Percentiles rank a stretch among this genome's conserved stretches.
Conservation (phyloP, 1,140 invertebrate genomes). For the Drosophila watanabei region DNA sequence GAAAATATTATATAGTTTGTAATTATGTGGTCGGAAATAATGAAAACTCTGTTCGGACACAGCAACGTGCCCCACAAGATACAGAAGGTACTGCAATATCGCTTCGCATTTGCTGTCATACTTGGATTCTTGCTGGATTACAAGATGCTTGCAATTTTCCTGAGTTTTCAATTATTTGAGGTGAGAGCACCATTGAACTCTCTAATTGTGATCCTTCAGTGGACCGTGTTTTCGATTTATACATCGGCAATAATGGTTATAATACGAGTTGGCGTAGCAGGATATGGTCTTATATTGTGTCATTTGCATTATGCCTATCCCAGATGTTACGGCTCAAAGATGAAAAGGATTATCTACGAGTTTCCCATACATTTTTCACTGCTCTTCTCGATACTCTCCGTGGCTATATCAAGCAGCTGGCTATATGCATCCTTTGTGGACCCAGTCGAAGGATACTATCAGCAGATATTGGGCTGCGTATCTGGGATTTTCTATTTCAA, state of each 20-base stretch:
- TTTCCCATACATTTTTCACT: slow-evolving; percentile 9
- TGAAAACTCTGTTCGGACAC: not conserved
- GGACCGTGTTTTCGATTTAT: slow-evolving; percentile 1
- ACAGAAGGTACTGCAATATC: slow-evolving; percentile 19
- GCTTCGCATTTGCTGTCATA: slow-evolving; percentile 21
- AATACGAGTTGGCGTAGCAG: not conserved
- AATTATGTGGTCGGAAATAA: slow-evolving; percentile 1
- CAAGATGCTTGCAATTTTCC: slow-evolving; percentile 15
- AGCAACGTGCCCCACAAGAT: slow-evolving; percentile 21
- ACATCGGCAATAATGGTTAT: not conserved
- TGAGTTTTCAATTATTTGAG: slow-evolving; percentile 15
- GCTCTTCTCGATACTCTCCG: not conserved
- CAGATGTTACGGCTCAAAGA: not conserved
- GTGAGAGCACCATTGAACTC: not conserved
- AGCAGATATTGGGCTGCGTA: slow-evolving; percentile 10
- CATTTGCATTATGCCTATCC: slow-evolving; percentile 32
- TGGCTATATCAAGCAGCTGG: slow-evolving; percentile 15
- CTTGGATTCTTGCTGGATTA: slow-evolving; percentile 27
- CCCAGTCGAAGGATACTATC: not conserved
- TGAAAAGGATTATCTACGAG: not conserved
- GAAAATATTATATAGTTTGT: not conserved
- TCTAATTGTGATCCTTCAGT: not conserved
- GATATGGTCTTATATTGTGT: slow-evolving; percentile 37
- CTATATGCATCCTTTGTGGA: slow-evolving; percentile 27
- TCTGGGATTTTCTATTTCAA: slow-evolving; percentile 29